Evolutionary conservation across 64 coral and sea anemone species (phyloP), one percentile per base, ranked within the genome.

Genomic region (Montipora cactus): DNA sequence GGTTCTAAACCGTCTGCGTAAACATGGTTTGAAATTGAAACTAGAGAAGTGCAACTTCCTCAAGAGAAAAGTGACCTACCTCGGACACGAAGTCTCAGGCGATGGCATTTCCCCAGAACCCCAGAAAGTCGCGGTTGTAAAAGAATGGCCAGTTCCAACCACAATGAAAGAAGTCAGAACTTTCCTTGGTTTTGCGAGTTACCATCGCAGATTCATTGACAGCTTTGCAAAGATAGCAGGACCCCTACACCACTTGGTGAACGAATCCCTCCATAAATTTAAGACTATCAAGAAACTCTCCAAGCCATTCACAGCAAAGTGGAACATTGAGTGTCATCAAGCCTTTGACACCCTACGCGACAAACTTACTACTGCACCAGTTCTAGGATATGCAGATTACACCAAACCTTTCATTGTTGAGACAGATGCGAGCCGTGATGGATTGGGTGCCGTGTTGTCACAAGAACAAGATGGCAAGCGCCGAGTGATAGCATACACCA

Each of bases 361-460:
- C 28, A 28, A 28, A 28, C 28, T 28, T 28, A 28, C 28, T 28
- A 28, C 28, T 28, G 28, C 28, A 28, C 28, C 28, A 28, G 28
- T 28, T 28, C 28, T 28, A 28, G 28, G 28, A 28, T 28, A 28
- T 28, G 28, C 28, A 28, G 28, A 28, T 28, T 1, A 28, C 28
- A 28, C 28, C 28, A 28, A 28, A 28, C 28, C 25, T n/a, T 7
- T 76, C 44, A 50, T 79, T 61, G 45, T 80, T 5, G 89, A 91
- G 64, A 91, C 89, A 20, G 78, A 91, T 81, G 89, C 89, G 3
- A 81, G 59, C 55, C 76, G 47, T 66, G 75, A 52, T 59, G 89
- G 89, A 80, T 76, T 90, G 7, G 89, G 77, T 19, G 76, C 77
- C 0, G 74, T 90, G 23, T 57, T 90, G 18, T 90, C 72, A 0